phyloP scores from a whole-genome alignment of 2,113 vertebrate genomes.

The Tenebrosternarchus preto region DNA sequence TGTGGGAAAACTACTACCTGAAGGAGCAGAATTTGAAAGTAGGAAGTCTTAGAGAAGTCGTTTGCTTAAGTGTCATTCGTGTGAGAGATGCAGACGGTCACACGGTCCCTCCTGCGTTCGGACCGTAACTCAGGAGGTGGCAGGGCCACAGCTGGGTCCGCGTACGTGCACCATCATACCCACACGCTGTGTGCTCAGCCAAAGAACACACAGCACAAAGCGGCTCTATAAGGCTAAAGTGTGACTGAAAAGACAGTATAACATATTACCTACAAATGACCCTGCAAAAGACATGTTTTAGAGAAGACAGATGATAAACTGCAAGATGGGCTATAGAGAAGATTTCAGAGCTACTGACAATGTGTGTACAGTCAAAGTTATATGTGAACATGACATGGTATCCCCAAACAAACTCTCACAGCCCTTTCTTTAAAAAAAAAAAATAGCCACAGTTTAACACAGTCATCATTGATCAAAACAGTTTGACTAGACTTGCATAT shows the following conservation, averaged over 20 bases:
- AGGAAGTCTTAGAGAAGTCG: neutral
- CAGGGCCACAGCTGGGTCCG: neutral
- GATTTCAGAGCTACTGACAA: neutral
- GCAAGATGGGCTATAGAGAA: neutral
- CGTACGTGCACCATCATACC: conserved; percentile 1
- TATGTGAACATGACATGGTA: conserved; percentile 8
- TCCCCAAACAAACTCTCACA: conserved; percentile 12
- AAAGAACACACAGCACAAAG: neutral
- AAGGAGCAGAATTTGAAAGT: conserved; percentile 5
- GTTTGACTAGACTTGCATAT: neutral
- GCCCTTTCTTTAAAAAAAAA: conserved; percentile 12
- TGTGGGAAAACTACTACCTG: neutral
- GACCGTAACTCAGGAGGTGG: neutral
- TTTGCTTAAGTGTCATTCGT: conserved; percentile 6
- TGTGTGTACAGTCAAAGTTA: neutral
- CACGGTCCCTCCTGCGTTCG: neutral
- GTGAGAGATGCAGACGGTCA: neutral
- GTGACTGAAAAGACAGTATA: neutral
- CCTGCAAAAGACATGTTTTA: neutral
- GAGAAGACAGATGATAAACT: neutral
- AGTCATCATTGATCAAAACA: neutral
- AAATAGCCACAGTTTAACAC: neutral
- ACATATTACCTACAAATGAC: neutral
- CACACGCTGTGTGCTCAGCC: neutral
- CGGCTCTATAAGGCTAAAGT: neutral